A percentile compares a stretch with the other conserved stretches of the same genome.
Conservation (phyloP, 2,888 invertebrate species). For the Eupithecia exiguata region DNA sequence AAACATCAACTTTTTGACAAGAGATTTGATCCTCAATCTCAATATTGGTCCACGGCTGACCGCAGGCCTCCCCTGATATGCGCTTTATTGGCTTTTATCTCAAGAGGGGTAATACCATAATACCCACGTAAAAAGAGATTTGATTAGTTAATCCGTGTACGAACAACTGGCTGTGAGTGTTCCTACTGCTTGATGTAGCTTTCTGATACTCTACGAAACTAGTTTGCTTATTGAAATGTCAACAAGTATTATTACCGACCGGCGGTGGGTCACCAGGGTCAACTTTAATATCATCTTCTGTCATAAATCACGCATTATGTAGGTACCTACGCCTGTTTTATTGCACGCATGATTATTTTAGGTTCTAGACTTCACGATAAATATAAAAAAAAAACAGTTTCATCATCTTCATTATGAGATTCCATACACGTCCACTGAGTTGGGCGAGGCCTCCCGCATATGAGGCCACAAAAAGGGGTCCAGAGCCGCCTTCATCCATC, state of each 20-base stretch:
- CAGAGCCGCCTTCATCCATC: too few relatives aligned
- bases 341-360: background rate
- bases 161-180: background rate
- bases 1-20: background rate
- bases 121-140: too few relatives aligned
- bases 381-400: background rate
- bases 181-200: slow-evolving; percentile 19
- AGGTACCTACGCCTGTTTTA: background rate
- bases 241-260: slow-evolving; percentile 73
- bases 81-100: too few relatives aligned
- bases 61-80: too few relatives aligned
- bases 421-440: too few relatives aligned
- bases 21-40: background rate
- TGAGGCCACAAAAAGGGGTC: too few relatives aligned
- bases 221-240: slow-evolving; percentile 74
- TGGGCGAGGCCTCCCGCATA: too few relatives aligned
- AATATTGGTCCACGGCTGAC: too few relatives aligned
- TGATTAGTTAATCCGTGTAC: background rate
- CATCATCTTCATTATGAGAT: background rate
- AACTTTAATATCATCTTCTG: slow-evolving; percentile 48
- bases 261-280: slow-evolving; percentile 63
- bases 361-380: background rate
- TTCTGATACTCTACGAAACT: slow-evolving; percentile 59
- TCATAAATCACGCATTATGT: slow-evolving; percentile 36
- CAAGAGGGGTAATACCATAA: too few relatives aligned